A percentile compares a stretch with the other conserved stretches of the same genome.
phyloP scores from a whole-genome alignment of 2,113 vertebrate species.

The Spheniscus mendiculus region DNA sequence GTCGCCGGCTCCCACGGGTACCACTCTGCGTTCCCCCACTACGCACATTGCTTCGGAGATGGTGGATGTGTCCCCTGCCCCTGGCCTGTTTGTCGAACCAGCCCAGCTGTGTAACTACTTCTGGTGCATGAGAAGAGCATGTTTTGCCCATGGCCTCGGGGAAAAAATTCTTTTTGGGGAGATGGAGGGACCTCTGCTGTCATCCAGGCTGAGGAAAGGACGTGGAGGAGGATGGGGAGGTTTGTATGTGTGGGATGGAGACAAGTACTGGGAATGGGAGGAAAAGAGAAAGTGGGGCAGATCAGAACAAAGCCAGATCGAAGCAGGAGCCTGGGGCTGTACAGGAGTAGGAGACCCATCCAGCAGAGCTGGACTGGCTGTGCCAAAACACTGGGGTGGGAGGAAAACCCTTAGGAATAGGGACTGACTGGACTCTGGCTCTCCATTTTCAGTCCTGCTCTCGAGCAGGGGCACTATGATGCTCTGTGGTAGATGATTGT shows the following conservation, averaged over 20 bases:
- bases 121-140: background rate
- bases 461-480: background rate
- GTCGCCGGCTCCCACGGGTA: accelerated
- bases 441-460: background rate
- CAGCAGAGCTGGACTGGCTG: background rate
- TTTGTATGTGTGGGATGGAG: background rate
- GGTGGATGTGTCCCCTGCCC: no score
- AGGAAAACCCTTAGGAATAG: background rate
- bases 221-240: accelerated
- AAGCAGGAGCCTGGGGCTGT: background rate
- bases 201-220: background rate
- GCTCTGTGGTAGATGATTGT: background rate
- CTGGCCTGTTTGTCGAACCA: background rate
- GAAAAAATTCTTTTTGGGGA: background rate
- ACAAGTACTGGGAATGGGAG: background rate
- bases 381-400: background rate
- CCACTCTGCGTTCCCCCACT: accelerated
- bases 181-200: background rate
- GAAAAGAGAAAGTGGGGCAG: background rate
- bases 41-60: accelerated
- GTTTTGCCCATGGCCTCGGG: accelerated
- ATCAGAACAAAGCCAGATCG: background rate
- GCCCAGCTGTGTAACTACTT: no score
- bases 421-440: background rate
- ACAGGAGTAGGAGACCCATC: background rate